Conservation (phyloP, 2,888 invertebrate species). For the Pycnomerus fuliginosus region DNA sequence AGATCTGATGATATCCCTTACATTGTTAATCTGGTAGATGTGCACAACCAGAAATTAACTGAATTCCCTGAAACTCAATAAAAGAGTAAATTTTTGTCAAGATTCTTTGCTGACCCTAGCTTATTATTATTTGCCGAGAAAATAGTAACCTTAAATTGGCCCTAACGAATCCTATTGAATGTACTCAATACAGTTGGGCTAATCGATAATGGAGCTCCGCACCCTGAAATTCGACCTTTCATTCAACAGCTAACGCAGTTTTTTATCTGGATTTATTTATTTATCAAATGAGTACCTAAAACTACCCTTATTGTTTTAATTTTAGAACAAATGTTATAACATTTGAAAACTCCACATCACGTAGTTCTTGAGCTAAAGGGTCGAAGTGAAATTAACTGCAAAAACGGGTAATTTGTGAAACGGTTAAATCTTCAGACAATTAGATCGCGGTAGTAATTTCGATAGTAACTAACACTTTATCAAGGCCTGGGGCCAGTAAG, state of each 20-base stretch:
- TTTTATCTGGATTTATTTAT: too few species aligned
- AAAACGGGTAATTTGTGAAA: slow-evolving; percentile 47
- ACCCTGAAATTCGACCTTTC: slow-evolving; percentile 17
- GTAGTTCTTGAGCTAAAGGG: too few species aligned
- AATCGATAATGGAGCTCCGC: slow-evolving; percentile 45
- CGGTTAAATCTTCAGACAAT: slow-evolving; percentile 47
- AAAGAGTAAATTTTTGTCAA: slow-evolving; percentile 11
- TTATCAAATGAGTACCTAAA: too few species aligned
- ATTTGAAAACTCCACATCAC: too few species aligned
- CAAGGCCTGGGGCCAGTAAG: slow-evolving; percentile 45
- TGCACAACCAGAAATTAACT: slow-evolving; percentile 10
- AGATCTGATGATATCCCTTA: slow-evolving; percentile 34
- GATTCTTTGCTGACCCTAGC: slow-evolving; percentile 16
- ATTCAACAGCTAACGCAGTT: too few species aligned
- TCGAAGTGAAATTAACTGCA: slow-evolving; percentile 43
- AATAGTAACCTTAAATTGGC: slow-evolving; percentile 51
- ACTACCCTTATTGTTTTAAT: too few species aligned
- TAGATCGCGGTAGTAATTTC: slow-evolving; percentile 44
- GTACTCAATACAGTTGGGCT: slow-evolving; percentile 41
- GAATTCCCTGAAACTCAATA: slow-evolving; percentile 10
- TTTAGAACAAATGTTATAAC: too few species aligned
- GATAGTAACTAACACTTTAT: slow-evolving; percentile 48
- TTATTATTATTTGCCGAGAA: slow-evolving; percentile 47
- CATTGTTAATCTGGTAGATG: slow-evolving; percentile 28
- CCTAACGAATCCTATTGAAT: slow-evolving; percentile 53